These are phyloP conservation scores for Athalia cordata DNA, from an alignment of 2,888 invertebrate genomes.

Conservation along the genomic window DNA sequence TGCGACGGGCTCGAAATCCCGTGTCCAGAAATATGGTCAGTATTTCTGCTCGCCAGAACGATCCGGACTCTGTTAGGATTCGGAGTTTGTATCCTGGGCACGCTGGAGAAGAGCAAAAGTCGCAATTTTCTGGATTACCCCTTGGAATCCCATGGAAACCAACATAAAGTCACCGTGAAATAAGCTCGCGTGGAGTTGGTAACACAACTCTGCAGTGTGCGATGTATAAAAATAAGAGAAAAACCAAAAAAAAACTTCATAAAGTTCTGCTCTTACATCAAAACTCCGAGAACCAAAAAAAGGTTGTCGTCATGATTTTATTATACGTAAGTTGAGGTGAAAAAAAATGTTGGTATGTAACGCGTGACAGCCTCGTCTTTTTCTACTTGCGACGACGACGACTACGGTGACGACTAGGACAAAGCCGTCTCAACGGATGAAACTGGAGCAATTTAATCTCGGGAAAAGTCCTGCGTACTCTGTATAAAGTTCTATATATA, in stretches of 20 bases:
- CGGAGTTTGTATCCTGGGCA: background rate
- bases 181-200: constrained; percentile 54
- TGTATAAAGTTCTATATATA: background rate
- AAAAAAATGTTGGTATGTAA: background rate
- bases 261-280: constrained; percentile 5
- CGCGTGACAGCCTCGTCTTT: constrained; percentile 10
- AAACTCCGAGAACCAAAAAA: background rate
- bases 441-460: constrained; percentile 35
- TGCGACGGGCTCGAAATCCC: constrained; percentile 40
- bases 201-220: constrained; percentile 42
- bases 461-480: constrained; percentile 29
- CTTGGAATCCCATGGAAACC: constrained; percentile 66
- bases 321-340: no score
- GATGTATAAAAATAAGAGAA: background rate
- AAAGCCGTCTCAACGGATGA: background rate
- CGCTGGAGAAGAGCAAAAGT: constrained; percentile 42
- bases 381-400: background rate
- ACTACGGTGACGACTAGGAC: no score
- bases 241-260: constrained; percentile 2
- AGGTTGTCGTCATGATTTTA: no score
- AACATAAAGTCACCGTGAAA: constrained; percentile 24
- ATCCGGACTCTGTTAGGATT: constrained; percentile 13
- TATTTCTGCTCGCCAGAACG: background rate
- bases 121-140: constrained; percentile 68
- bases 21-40: constrained; percentile 1